Evolutionary conservation across 2,113 vertebrate species (phyloP).

Genomic region (Bothrops jararaca): DNA sequence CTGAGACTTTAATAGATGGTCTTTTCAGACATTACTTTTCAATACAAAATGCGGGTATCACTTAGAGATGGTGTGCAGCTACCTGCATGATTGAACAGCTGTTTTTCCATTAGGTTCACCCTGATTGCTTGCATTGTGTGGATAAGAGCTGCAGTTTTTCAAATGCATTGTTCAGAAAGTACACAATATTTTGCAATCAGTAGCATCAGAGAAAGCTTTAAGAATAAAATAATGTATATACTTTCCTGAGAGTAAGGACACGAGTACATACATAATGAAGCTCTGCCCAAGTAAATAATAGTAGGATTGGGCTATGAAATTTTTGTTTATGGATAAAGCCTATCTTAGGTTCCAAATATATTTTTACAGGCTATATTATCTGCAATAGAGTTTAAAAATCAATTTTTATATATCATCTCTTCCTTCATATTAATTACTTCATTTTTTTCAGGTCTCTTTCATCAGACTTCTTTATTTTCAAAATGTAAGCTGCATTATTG

Average conservation of each 20-base stretch:
- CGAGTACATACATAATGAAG: neutral
- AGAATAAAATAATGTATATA: neutral
- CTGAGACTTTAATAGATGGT: neutral
- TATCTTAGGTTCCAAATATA: constrained; percentile 46
- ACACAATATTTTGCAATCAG: neutral
- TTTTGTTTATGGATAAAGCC: constrained; percentile 38
- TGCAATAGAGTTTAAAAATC: accelerated
- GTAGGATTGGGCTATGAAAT: constrained; percentile 24
- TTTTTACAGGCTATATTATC: constrained; percentile 22
- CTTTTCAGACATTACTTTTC: neutral
- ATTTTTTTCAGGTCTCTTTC: neutral
- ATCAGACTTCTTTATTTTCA: neutral
- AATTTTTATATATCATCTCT: neutral
- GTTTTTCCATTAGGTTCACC: neutral
- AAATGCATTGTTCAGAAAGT: neutral
- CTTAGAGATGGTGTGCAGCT: neutral
- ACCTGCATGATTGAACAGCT: neutral
- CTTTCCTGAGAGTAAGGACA: neutral
- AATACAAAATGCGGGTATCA: neutral
- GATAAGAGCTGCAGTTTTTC: neutral
- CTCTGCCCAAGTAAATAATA: neutral
- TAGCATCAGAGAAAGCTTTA: neutral
- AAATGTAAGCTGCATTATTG: neutral
- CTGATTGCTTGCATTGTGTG: neutral
- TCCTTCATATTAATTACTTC: neutral